phyloP scores from a whole-genome alignment of 1,140 invertebrate genomes.

The Hydropsyche tenuis region DNA sequence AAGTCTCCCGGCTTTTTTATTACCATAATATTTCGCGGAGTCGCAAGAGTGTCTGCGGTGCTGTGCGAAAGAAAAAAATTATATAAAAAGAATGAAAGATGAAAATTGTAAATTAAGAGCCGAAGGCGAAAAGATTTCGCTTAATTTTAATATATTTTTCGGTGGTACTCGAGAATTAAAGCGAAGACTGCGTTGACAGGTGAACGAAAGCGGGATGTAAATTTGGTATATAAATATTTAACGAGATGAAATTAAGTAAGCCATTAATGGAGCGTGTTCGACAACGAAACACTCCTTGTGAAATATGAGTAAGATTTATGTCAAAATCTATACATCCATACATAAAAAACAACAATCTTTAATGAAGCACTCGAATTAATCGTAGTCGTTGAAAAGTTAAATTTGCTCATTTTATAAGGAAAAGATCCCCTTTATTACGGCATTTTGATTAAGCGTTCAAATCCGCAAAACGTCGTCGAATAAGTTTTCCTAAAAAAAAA shows the following conservation, averaged over 20 bases:
- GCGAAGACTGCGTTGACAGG: conserved; percentile 42
- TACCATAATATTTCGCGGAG: conserved; percentile 41
- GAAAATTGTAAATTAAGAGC: conserved; percentile 47
- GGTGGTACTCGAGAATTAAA: conserved; percentile 40
- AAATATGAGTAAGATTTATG: not conserved
- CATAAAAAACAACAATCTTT: too few species aligned
- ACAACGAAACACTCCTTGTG: not conserved
- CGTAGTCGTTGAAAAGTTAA: too few species aligned
- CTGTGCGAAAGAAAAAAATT: conserved; percentile 37
- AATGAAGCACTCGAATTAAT: too few species aligned
- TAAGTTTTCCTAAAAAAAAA: conserved; percentile 1
- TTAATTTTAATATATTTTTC: conserved; percentile 46
- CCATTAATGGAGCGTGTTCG: conserved; percentile 18
- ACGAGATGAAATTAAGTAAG: conserved; percentile 24
- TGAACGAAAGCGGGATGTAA: conserved; percentile 38
- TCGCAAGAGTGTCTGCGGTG: not conserved
- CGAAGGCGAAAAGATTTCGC: conserved; percentile 44
- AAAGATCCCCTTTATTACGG: too few species aligned
- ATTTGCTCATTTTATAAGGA: too few species aligned
- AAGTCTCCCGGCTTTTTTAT: conserved; percentile 35
- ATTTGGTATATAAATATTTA: conserved; percentile 41
- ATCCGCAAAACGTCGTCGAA: not conserved
- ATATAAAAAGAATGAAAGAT: conserved; percentile 34
- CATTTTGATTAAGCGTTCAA: not conserved
- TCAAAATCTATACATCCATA: not conserved